Conservation (phyloP, 1,140 invertebrate genomes). For the Temnothorax curvispinosus region DNA sequence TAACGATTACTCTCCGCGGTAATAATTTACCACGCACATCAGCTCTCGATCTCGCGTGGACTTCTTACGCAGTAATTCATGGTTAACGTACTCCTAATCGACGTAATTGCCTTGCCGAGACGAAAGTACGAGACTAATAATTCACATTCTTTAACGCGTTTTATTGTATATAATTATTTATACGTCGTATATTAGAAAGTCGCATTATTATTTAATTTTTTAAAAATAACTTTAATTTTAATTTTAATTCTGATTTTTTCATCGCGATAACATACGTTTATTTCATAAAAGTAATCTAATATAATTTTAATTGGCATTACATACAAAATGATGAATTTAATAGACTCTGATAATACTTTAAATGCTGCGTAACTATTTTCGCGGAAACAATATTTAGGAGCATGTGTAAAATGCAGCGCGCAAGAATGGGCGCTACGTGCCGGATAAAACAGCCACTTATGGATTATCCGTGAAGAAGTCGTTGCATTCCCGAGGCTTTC, state of each 20-base stretch:
- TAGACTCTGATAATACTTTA: neutral
- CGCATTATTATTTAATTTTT: too few species aligned
- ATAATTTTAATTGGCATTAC: neutral
- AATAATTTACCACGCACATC: constrained; percentile 41
- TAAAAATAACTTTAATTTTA: neutral
- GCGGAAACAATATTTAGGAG: constrained; percentile 32
- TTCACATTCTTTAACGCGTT: neutral
- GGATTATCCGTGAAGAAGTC: constrained; percentile 71
- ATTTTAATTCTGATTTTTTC: neutral
- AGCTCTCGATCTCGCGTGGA: constrained; percentile 21
- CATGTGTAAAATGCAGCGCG: constrained; percentile 37
- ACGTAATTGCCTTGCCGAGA: constrained; percentile 22
- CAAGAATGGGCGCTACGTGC: constrained; percentile 52
- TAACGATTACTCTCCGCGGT: constrained; percentile 43
- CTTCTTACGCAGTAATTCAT: constrained; percentile 7
- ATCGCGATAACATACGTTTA: neutral
- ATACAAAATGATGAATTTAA: neutral
- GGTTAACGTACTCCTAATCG: constrained; percentile 39
- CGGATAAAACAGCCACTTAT: constrained; percentile 64
- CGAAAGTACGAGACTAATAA: constrained; percentile 41
- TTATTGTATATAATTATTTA: neutral
- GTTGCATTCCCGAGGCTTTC: constrained; percentile 65
- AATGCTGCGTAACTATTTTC: constrained; percentile 24
- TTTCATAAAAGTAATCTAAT: neutral
- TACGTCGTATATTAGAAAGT: neutral